phyloP scores from a whole-genome alignment of 2,888 invertebrate genomes.

The Lycaena phlaeas region DNA sequence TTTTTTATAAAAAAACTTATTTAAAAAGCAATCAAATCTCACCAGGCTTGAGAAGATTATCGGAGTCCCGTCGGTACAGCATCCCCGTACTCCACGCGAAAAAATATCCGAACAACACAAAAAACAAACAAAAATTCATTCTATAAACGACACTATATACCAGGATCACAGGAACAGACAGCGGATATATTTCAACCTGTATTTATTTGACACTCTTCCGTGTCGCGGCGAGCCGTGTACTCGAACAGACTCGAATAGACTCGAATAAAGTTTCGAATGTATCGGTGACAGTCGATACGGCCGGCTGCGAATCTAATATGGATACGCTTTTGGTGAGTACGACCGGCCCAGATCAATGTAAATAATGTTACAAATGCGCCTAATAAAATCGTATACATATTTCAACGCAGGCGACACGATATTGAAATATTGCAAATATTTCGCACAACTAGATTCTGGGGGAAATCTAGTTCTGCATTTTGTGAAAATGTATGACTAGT shows the following conservation, averaged over 20 bases:
- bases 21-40: slow-evolving; percentile 23
- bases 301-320: slow-evolving; percentile 64
- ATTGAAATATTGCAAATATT: not conserved
- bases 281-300: slow-evolving; percentile 58
- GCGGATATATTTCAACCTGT: slow-evolving; percentile 61
- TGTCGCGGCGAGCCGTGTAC: slow-evolving; percentile 46
- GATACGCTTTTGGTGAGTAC: slow-evolving; percentile 65
- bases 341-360: slow-evolving; percentile 14
- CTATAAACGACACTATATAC: slow-evolving; percentile 52
- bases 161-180: slow-evolving; percentile 50
- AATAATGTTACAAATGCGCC: slow-evolving; percentile 27
- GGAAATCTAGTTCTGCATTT: no score
- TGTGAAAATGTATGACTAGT: no score
- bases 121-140: slow-evolving; percentile 65
- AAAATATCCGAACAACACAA: slow-evolving; percentile 53
- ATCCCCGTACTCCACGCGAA: slow-evolving; percentile 51
- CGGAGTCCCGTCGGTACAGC: slow-evolving; percentile 55
- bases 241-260: slow-evolving; percentile 52
- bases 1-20: no score
- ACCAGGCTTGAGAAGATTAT: slow-evolving; percentile 63
- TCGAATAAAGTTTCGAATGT: slow-evolving; percentile 64
- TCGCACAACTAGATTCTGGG: no score
- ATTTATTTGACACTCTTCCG: slow-evolving; percentile 65
- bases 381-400: slow-evolving; percentile 25
- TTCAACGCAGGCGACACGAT: slow-evolving; percentile 8